Evolutionary conservation across 2,113 vertebrate species (phyloP).

Genomic region (Hemicordylus capensis): DNA sequence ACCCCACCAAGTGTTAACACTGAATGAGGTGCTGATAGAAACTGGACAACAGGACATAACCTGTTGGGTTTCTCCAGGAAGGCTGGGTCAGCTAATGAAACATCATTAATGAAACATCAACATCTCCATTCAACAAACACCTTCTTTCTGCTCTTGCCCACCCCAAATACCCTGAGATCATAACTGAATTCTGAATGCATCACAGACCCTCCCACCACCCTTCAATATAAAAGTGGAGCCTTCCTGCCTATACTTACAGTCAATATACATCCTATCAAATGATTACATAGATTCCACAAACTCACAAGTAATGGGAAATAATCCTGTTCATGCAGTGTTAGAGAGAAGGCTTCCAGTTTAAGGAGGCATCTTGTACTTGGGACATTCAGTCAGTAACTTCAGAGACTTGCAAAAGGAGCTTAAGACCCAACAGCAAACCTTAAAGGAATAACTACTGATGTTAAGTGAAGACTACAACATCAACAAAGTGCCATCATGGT

Average conservation of each 20-base stretch:
- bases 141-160: background rate
- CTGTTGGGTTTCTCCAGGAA: conserved; percentile 6
- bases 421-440: background rate
- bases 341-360: background rate
- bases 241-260: background rate
- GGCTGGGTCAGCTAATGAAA: background rate
- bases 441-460: background rate
- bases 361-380: fast-evolving
- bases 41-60: background rate
- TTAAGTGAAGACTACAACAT: background rate
- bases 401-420: background rate
- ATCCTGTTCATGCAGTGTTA: background rate
- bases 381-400: conserved; percentile 11
- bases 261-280: conserved; percentile 38
- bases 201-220: background rate
- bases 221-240: background rate
- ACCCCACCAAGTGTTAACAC: background rate
- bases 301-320: background rate
- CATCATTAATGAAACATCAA: background rate
- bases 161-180: conserved; percentile 47
- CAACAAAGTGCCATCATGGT: background rate
- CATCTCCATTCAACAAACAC: background rate
- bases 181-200: conserved; percentile 41
- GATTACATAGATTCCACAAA: conserved; percentile 30
- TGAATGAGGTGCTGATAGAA: background rate